These are phyloP conservation scores for Mellilla xanthometata DNA, from an alignment of 2,888 invertebrate genomes.

Conservation along the genomic window DNA sequence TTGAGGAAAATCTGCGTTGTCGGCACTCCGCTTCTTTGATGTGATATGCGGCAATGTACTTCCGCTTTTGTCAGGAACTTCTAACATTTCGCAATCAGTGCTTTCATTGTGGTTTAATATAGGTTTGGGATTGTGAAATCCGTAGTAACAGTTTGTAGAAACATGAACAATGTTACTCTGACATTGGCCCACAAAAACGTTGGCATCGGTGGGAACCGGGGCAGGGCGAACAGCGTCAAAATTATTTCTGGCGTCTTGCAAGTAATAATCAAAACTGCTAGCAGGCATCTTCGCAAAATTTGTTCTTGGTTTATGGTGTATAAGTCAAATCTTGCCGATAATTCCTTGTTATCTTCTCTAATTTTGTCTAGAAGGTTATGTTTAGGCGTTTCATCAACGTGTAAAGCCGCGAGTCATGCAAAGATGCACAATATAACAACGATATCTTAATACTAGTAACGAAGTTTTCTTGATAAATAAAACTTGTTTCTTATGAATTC, in stretches of 20 bases:
- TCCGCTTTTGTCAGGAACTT: conserved; percentile 41
- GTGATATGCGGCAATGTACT: conserved; percentile 42
- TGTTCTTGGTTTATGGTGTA: background rate
- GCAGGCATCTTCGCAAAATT: conserved; percentile 59
- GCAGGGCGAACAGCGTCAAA: conserved; percentile 72
- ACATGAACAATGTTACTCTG: conserved; percentile 64
- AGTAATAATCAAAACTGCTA: conserved; percentile 63
- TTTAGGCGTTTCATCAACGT: background rate
- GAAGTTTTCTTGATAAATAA: no score
- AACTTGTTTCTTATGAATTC: no score
- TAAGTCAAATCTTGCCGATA: background rate
- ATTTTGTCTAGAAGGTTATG: background rate
- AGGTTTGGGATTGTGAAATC: conserved; percentile 65
- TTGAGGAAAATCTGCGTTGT: conserved; percentile 57
- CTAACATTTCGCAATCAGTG: conserved; percentile 71
- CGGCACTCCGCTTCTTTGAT: conserved; percentile 68
- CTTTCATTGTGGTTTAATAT: conserved; percentile 42
- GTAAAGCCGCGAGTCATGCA: no score
- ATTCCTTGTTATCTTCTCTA: background rate
- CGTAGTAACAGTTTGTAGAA: conserved; percentile 79
- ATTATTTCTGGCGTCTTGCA: conserved; percentile 73
- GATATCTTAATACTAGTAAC: no score
- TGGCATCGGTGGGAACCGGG: conserved; percentile 63
- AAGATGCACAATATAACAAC: no score
- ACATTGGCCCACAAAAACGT: conserved; percentile 64